Base-by-base conservation (phyloP, 2,888 invertebrate species). In the Ganaspis brasiliensis region DNA sequence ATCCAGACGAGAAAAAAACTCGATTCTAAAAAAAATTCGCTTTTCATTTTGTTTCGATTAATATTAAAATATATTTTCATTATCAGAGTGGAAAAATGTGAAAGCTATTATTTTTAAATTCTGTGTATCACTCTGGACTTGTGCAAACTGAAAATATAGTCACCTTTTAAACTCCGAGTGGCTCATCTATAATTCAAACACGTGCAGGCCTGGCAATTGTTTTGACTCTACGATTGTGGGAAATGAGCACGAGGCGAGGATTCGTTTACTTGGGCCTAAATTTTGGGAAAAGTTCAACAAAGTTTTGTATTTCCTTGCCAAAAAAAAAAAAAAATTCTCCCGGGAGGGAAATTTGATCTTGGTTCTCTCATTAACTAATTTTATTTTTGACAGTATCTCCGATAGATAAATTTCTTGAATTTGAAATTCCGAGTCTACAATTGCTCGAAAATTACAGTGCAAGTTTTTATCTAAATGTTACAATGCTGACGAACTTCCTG, bases 121-220 rank as follows among this genome's bases (percentile, higher is more conserved):
- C 63, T 63, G 63, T 37, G 37, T 63, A 40, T 37, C 63, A 63
- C 63, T 63, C 40, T 37, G 12, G 40, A 40, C 40, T 37, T 63
- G 63, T 63, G 63, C 37, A 63, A 63, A 37, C 21, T 63, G 37
- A 37, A 63, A 63, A 63, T 63, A 63, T 40, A 40, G 63, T 63
- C 63, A 63, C 63, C 63, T 63, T 63, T 63, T 63, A 63, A 63
- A 35, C 35, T 63, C 59, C 40, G 40, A 37, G 63, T 21, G 21
- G 37, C 63, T 63, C 63, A 63, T 63, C 63, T 63, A 63, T 63
- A 63, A 63, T 63, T 63, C 63, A 63, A 63, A 63, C 63, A 63
- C 63, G 37, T 63, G 63, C 63, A 40, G 14, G 63, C 12, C 40
- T 37, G 63, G 21, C 63, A 63, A 63, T 63, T 63, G 63, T 63